phyloP scores from a whole-genome alignment of 2,113 vertebrate species.

The Plecotus auritus region DNA sequence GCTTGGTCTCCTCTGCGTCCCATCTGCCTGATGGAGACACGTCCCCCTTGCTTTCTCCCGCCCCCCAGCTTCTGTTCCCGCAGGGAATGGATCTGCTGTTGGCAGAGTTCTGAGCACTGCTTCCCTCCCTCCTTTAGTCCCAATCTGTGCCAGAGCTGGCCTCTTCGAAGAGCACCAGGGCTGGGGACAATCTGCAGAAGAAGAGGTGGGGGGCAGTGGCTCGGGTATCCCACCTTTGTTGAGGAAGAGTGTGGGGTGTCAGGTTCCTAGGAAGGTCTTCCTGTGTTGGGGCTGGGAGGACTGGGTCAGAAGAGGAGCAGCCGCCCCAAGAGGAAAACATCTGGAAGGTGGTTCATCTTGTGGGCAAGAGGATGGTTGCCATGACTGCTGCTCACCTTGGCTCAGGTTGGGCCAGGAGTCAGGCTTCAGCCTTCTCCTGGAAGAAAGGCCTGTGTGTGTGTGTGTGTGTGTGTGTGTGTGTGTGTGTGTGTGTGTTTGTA shows the following conservation, averaged over 20 bases:
- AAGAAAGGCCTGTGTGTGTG: background rate
- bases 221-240: background rate
- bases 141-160: background rate
- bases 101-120: background rate
- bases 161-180: background rate
- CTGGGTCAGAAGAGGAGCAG: background rate
- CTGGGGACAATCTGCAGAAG: background rate
- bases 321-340: background rate
- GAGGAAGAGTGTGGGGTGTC: background rate
- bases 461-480: too few species aligned
- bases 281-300: background rate
- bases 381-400: background rate
- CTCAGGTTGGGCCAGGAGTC: background rate
- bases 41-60: background rate
- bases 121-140: background rate
- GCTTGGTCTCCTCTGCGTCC: background rate
- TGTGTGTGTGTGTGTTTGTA: background rate
- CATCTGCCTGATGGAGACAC: slow-evolving; percentile 26
- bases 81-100: background rate
- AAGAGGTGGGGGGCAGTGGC: background rate
- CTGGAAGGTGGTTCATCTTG: background rate
- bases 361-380: background rate
- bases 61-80: slow-evolving; percentile 12
- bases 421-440: background rate
- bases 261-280: background rate